A percentile compares a stretch with the other conserved stretches of the same genome.
Evolutionary conservation across 2,113 vertebrate genomes (phyloP).

Genomic region (Chunga burmeisteri): DNA sequence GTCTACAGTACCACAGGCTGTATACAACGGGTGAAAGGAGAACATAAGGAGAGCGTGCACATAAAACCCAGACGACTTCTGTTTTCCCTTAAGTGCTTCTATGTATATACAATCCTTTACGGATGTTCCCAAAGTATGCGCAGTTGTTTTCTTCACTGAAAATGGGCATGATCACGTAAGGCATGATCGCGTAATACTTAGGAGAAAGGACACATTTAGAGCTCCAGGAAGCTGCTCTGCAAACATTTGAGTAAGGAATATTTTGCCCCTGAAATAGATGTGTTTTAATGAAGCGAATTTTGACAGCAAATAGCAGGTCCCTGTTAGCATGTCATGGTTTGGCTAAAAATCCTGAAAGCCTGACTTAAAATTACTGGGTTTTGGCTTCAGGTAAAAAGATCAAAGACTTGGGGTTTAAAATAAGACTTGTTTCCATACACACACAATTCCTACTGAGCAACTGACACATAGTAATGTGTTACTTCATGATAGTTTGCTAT

Average conservation of each 20-base stretch:
- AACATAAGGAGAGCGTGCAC: not conserved
- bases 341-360: slow-evolving; percentile 16
- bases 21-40: not conserved
- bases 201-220: not conserved
- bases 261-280: not conserved
- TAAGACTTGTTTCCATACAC: slow-evolving; percentile 13
- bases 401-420: slow-evolving; percentile 30
- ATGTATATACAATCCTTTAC: not conserved
- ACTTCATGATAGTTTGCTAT: slow-evolving; percentile 14
- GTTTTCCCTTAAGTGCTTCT: not conserved
- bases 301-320: not conserved
- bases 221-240: not conserved
- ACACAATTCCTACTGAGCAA: slow-evolving; percentile 6
- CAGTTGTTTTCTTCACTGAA: not conserved
- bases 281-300: not conserved
- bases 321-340: not conserved
- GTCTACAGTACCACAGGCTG: not conserved
- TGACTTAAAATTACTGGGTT: not conserved
- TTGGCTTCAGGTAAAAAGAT: slow-evolving; percentile 13
- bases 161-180: not conserved
- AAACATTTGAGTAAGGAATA: not conserved
- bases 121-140: not conserved
- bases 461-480: not conserved
- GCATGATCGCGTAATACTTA: not conserved
- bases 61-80: not conserved